Conservation (phyloP, 2,113 vertebrate genomes). For the Marmota monax region DNA sequence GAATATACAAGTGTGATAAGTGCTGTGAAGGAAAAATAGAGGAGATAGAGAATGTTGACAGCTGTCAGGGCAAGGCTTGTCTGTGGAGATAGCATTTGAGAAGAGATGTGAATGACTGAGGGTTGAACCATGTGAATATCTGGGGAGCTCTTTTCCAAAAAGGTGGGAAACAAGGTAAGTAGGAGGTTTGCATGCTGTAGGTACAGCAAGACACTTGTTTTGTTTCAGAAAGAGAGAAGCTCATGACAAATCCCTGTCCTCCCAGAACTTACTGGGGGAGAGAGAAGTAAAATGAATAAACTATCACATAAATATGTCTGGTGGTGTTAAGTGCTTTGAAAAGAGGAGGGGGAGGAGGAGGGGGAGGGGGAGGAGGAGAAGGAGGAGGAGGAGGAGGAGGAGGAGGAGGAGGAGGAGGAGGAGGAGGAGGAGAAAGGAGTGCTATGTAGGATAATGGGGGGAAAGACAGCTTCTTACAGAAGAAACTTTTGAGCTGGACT, state of each 20-base stretch:
- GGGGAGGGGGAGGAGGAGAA: neutral
- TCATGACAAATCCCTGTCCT: neutral
- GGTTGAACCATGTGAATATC: neutral
- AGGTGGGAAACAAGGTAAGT: neutral
- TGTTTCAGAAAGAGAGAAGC: constrained; percentile 36
- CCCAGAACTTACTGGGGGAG: neutral
- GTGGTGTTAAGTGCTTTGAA: neutral
- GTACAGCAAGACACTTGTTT: neutral
- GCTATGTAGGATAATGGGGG: neutral
- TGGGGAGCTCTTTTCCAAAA: neutral
- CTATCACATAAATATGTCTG: neutral
- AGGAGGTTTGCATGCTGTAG: neutral
- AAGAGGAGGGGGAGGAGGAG: neutral
- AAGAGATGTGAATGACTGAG: neutral
- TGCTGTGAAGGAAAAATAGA: neutral
- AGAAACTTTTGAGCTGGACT: constrained; percentile 19
- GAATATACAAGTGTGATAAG: neutral
- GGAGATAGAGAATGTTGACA: neutral
- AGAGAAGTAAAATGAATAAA: constrained; percentile 35
- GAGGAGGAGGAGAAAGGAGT: neutral
- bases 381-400: neutral
- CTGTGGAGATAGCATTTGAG: neutral
- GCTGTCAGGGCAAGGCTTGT: neutral
- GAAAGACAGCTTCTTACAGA: neutral
- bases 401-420: neutral